Percentiles rank a stretch among this genome's conserved stretches.
These are phyloP conservation scores for Penelope pileata DNA, from an alignment of 2,113 vertebrate species.

Conservation along the genomic window DNA sequence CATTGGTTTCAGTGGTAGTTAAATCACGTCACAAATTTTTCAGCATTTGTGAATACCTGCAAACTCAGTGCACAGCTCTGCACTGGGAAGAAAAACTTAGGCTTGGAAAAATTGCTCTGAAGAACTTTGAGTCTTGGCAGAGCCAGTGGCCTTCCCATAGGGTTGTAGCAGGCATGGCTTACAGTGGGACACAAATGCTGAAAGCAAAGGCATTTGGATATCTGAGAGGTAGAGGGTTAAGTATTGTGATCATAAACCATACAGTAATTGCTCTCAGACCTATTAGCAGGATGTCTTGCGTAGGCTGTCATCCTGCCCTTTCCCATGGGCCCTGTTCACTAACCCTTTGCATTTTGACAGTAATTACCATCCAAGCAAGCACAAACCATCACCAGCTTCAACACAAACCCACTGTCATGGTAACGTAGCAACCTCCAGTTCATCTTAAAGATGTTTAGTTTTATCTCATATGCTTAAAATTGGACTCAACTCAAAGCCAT, in stretches of 20 bases:
- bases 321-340: slow-evolving; percentile 61
- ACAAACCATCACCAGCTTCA: slow-evolving; percentile 60
- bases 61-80: too few species aligned
- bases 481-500: neutral
- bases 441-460: neutral
- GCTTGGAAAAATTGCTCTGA: neutral
- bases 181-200: neutral
- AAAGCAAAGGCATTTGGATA: neutral
- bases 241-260: slow-evolving; percentile 64
- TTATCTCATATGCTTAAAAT: neutral
- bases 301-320: slow-evolving; percentile 74
- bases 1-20: neutral
- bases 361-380: slow-evolving; percentile 73
- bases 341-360: slow-evolving; percentile 69
- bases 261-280: slow-evolving; percentile 71
- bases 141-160: accelerated
- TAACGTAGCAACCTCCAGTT: slow-evolving; percentile 54
- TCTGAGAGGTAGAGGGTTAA: slow-evolving; percentile 67
- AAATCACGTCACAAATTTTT: neutral
- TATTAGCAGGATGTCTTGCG: slow-evolving; percentile 69
- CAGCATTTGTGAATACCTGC: neutral
- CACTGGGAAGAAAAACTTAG: accelerated
- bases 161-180: neutral
- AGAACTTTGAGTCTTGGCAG: neutral
- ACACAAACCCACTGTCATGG: slow-evolving; percentile 18